These are phyloP conservation scores for Helobdella robusta DNA, from an alignment of 2,888 invertebrate genomes.

Conservation along the genomic window DNA sequence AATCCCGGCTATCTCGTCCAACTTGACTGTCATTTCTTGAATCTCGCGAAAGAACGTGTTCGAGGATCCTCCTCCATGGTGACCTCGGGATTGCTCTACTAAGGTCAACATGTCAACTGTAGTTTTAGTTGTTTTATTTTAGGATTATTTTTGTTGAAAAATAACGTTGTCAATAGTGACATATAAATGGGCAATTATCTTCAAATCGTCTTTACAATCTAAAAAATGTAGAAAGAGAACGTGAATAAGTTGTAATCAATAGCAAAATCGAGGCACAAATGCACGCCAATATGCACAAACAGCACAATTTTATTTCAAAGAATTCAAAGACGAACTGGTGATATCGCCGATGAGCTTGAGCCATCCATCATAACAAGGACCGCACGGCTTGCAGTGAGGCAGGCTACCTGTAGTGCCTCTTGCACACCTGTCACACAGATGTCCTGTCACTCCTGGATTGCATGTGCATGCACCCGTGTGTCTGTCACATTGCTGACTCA, in stretches of 20 bases:
- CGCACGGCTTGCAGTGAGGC: constrained; percentile 84
- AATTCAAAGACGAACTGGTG: constrained; percentile 7
- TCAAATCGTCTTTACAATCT: too few species aligned
- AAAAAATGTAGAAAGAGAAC: too few species aligned
- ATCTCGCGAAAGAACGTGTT: constrained; percentile 9
- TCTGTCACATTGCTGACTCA: constrained; percentile 73
- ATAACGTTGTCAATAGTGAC: too few species aligned
- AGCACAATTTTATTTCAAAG: too few species aligned
- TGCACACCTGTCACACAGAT: constrained; percentile 64
- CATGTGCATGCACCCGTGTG: constrained; percentile 88
- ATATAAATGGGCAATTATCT: too few species aligned
- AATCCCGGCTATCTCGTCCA: background rate
- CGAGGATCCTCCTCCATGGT: background rate
- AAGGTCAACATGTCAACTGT: constrained; percentile 5
- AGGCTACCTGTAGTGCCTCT: constrained; percentile 83
- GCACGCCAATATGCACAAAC: too few species aligned
- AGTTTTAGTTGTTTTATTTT: too few species aligned
- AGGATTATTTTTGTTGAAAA: too few species aligned
- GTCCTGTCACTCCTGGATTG: constrained; percentile 80
- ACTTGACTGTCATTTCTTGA: background rate
- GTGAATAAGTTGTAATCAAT: too few species aligned
- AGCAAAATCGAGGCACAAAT: too few species aligned
- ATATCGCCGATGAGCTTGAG: constrained; percentile 53
- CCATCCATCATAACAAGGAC: constrained; percentile 98
- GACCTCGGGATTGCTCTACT: background rate